Conservation (phyloP, 2,113 vertebrate genomes). For the Toxostoma redivivum region DNA sequence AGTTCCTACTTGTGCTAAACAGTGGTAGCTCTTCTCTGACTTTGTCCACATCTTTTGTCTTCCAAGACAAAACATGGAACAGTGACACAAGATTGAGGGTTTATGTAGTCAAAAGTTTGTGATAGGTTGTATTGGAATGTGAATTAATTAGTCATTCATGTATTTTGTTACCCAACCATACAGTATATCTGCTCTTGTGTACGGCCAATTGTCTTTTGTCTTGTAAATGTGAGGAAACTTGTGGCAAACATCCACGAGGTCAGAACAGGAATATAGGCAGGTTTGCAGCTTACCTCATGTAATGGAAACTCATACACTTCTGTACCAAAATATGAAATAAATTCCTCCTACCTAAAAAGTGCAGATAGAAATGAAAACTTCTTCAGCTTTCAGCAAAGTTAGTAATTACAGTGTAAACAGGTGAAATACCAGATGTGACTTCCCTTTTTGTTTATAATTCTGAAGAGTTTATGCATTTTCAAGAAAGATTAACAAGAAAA, state of each 20-base stretch:
- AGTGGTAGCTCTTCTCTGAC: neutral
- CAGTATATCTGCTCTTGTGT: neutral
- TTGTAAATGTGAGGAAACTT: neutral
- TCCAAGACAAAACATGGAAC: neutral
- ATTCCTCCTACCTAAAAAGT: constrained; percentile 27
- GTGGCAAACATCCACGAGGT: neutral
- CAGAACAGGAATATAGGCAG: neutral
- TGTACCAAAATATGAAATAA: constrained; percentile 16
- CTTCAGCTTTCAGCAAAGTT: constrained; percentile 32
- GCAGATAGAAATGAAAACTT: constrained; percentile 34
- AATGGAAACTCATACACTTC: neutral
- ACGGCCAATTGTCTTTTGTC: neutral
- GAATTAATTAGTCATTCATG: neutral
- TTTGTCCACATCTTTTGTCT: neutral
- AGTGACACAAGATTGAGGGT: neutral
- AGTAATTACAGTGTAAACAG: constrained; percentile 49
- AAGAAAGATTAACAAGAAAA: constrained; percentile 63
- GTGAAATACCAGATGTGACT: constrained; percentile 56
- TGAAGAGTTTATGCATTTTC: constrained; percentile 56
- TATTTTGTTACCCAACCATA: neutral
- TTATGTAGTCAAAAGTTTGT: neutral
- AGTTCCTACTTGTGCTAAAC: neutral
- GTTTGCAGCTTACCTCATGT: neutral
- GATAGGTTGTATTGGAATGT: neutral
- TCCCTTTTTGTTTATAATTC: constrained; percentile 48